phyloP scores from a whole-genome alignment of 2,888 invertebrate species.

The Hymenopus coronatus region DNA sequence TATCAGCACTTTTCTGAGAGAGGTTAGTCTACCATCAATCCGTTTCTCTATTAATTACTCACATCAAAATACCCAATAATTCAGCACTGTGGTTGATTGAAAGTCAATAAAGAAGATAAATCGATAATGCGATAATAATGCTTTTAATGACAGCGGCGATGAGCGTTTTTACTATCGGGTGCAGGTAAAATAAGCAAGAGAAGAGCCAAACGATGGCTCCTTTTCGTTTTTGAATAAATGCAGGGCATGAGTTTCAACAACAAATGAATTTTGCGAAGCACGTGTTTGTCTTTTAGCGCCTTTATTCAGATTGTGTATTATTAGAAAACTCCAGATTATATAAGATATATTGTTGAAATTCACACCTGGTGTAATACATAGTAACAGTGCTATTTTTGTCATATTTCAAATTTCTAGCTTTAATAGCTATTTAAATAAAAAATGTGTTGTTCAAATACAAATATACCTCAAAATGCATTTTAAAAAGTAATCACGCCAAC shows the following conservation, averaged over 20 bases:
- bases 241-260: background rate
- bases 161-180: background rate
- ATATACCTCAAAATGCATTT: too few relatives aligned
- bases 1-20: background rate
- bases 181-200: background rate
- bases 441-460: too few relatives aligned
- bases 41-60: background rate
- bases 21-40: background rate
- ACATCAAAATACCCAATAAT: background rate
- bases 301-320: too few relatives aligned
- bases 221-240: background rate
- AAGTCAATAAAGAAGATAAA: background rate
- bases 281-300: background rate
- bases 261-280: background rate
- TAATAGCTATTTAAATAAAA: too few relatives aligned
- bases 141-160: background rate
- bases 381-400: too few relatives aligned
- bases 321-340: too few relatives aligned
- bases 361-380: too few relatives aligned
- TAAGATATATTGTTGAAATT: too few relatives aligned
- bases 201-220: background rate
- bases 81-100: background rate
- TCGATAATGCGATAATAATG: background rate
- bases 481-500: too few relatives aligned
- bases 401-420: too few relatives aligned